These are phyloP conservation scores for Amphimedon queenslandica DNA, from an alignment of 37 sponge, comb jelly and placozoan genomes.

Conservation along the genomic window DNA sequence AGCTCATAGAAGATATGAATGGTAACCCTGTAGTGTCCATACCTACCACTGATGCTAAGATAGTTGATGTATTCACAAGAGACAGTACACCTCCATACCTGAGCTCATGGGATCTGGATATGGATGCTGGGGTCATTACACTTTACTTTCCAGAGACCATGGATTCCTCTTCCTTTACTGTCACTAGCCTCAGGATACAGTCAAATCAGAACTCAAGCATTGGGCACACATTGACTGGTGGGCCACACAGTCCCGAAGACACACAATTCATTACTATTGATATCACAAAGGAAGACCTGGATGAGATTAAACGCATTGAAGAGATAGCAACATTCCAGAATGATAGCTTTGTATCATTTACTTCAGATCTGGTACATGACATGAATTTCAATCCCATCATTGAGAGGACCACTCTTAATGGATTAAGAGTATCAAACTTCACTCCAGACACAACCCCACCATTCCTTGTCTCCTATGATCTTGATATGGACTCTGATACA, in stretches of 20 bases:
- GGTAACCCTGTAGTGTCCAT: constrained; percentile 56
- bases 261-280: constrained; percentile 34
- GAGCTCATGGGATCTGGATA: constrained; percentile 70
- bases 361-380: constrained; percentile 52
- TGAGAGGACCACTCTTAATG: constrained; percentile 17
- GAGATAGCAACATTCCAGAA: constrained; percentile 64
- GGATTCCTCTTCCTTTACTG: constrained; percentile 66
- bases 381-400: constrained; percentile 71
- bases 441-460: constrained; percentile 67
- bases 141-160: constrained; percentile 83
- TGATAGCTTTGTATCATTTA: constrained; percentile 67
- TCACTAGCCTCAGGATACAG: constrained; percentile 67
- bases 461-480: constrained; percentile 54
- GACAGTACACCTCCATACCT: constrained; percentile 72
- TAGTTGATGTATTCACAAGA: constrained; percentile 49
- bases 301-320: constrained; percentile 87
- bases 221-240: constrained; percentile 71
- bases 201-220: constrained; percentile 40
- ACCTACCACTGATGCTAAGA: constrained; percentile 42
- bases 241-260: constrained; percentile 42
- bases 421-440: constrained; percentile 40
- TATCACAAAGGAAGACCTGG: constrained; percentile 67
- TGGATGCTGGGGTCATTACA: constrained; percentile 63
- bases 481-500: constrained; percentile 70
- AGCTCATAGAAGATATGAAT: constrained; percentile 77